A percentile compares a stretch with the other conserved stretches of the same genome.
Evolutionary conservation across 1,140 invertebrate species (phyloP).

Genomic region (Procambarus clarkii): DNA sequence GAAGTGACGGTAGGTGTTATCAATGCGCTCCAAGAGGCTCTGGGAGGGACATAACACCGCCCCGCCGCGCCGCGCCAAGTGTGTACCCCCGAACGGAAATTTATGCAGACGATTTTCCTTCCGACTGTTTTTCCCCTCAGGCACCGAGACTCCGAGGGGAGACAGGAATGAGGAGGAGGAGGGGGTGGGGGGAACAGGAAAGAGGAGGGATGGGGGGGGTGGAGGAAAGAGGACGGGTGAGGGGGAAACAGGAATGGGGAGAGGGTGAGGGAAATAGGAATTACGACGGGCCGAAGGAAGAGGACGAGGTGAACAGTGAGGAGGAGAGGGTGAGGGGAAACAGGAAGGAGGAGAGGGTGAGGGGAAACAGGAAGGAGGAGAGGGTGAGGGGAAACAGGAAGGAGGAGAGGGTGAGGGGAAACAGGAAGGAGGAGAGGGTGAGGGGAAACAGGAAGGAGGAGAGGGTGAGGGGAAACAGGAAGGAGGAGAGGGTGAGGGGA

Average conservation of each 20-base stretch:
- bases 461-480: neutral
- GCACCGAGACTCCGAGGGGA: neutral
- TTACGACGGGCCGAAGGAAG: neutral
- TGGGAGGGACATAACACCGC: slow-evolving; percentile 6
- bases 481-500: neutral
- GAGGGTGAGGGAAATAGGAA: neutral
- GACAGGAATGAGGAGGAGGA: neutral
- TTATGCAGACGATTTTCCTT: slow-evolving; percentile 43
- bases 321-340: too few relatives aligned
- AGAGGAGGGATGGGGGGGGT: neutral
- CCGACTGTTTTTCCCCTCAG: slow-evolving; percentile 23
- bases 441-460: neutral
- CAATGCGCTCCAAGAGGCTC: neutral
- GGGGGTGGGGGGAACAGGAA: neutral
- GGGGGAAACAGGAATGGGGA: too few relatives aligned
- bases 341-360: neutral
- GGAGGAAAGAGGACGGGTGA: neutral
- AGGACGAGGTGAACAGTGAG: neutral
- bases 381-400: neutral
- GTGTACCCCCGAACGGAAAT: slow-evolving; percentile 16
- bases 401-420: neutral
- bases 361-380: neutral
- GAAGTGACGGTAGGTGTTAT: slow-evolving; percentile 18
- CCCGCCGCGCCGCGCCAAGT: neutral
- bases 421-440: neutral